A percentile compares a stretch with the other conserved stretches of the same genome.
Evolutionary conservation across 2,888 invertebrate genomes (phyloP).

Genomic region (Platynereis dumerilii): DNA sequence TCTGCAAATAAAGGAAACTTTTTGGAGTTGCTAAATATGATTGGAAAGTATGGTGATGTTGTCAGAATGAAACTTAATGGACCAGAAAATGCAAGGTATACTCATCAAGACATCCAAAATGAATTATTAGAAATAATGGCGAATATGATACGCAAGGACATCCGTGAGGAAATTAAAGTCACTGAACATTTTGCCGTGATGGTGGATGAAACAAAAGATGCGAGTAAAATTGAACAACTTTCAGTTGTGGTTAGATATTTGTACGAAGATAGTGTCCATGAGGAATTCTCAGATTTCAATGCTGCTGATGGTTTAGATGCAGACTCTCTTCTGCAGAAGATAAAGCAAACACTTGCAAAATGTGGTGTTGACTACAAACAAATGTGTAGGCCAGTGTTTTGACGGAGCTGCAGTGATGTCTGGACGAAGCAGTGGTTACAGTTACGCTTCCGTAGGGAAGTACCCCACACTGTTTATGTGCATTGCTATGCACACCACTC

Average conservation of each 20-base stretch:
- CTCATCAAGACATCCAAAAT: neutral
- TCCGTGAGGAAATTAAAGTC: neutral
- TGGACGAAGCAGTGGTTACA: conserved; percentile 3
- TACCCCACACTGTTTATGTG: neutral
- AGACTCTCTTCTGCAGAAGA: neutral
- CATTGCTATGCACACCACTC: neutral
- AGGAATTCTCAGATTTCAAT: neutral
- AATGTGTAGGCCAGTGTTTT: neutral
- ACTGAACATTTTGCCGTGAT: neutral
- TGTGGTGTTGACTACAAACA: neutral
- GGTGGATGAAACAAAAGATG: conserved; percentile 4
- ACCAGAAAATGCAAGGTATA: neutral
- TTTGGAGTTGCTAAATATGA: neutral
- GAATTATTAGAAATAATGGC: conserved; percentile 2
- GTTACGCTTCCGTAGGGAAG: neutral
- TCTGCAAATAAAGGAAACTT: neutral
- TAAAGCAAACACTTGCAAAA: neutral
- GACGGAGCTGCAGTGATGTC: conserved; percentile 4
- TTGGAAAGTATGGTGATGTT: neutral
- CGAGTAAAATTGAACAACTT: neutral
- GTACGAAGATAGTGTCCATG: neutral
- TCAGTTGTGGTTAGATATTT: conserved; percentile 1
- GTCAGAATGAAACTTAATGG: neutral
- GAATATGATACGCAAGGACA: neutral
- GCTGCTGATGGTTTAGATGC: neutral